Conservation (phyloP, 2,888 invertebrate genomes). For the Venusia cambrica region DNA sequence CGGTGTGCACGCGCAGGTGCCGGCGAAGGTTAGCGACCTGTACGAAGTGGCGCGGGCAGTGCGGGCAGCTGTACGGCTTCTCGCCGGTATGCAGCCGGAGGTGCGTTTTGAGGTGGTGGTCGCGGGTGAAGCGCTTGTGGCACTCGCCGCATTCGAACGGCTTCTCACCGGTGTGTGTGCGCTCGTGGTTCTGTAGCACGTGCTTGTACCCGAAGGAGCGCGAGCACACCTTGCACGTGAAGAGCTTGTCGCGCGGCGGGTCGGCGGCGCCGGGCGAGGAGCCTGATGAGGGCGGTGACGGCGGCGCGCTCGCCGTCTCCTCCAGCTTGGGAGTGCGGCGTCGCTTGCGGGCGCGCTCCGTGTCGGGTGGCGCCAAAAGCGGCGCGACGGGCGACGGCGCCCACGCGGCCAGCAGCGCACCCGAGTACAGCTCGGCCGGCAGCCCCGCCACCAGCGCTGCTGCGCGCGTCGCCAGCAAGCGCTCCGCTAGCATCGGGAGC, state of each 20-base stretch:
- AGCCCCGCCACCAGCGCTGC: slow-evolving; percentile 79
- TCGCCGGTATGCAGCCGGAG: slow-evolving; percentile 96
- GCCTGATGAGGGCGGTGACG: slow-evolving; percentile 73
- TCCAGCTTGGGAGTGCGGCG: slow-evolving; percentile 73
- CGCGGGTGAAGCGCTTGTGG: slow-evolving; percentile 94
- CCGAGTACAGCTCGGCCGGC: slow-evolving; percentile 83
- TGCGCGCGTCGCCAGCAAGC: slow-evolving; percentile 78
- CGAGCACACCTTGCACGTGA: slow-evolving; percentile 93
- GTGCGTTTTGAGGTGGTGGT: slow-evolving; percentile 96
- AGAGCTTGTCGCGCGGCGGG: slow-evolving; percentile 88
- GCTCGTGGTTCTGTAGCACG: slow-evolving; percentile 95
- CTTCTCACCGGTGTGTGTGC: slow-evolving; percentile 97
- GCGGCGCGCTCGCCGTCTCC: slow-evolving; percentile 55
- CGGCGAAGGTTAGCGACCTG: slow-evolving; percentile 95
- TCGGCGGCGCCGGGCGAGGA: slow-evolving; percentile 74
- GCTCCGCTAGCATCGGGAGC: slow-evolving; percentile 71
- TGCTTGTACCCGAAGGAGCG: slow-evolving; percentile 96
- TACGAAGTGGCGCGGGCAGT: slow-evolving; percentile 95
- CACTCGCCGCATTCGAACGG: slow-evolving; percentile 96
- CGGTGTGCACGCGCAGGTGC: slow-evolving; percentile 94
- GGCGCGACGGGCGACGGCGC: slow-evolving; percentile 80
- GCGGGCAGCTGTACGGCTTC: slow-evolving; percentile 94
- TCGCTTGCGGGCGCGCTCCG: slow-evolving; percentile 69
- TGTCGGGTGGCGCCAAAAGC: slow-evolving; percentile 70
- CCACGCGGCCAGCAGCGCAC: slow-evolving; percentile 81